A percentile compares a stretch with the other conserved stretches of the same genome.
Evolutionary conservation across 2,113 vertebrate genomes (phyloP).

Genomic region (Austrofundulus limnaeus): DNA sequence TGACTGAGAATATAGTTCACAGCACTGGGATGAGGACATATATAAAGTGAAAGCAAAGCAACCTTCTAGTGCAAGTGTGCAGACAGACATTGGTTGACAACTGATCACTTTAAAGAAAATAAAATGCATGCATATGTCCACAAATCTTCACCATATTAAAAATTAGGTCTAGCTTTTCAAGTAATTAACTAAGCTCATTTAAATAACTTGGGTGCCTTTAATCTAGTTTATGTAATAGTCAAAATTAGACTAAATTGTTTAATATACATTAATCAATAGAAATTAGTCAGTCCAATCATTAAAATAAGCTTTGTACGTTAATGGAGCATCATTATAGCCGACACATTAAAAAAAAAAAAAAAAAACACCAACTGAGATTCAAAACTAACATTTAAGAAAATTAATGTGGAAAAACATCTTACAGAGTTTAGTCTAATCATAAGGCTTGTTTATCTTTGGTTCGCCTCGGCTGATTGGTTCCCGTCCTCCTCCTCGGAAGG

Average conservation of each 20-base stretch:
- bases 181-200: not conserved
- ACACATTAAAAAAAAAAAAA: no score
- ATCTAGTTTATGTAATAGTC: not conserved
- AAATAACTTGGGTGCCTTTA: not conserved
- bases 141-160: not conserved
- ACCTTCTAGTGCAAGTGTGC: constrained; percentile 44
- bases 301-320: not conserved
- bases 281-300: constrained; percentile 1
- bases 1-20: constrained; percentile 80
- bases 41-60: constrained; percentile 56
- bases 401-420: constrained; percentile 38
- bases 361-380: no score
- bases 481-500: constrained; percentile 64
- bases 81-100: constrained; percentile 24
- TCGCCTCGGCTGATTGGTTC: constrained; percentile 68
- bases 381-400: no score
- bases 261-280: constrained; percentile 27
- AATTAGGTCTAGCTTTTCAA: not conserved
- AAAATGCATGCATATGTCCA: not conserved
- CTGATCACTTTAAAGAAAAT: constrained; percentile 1
- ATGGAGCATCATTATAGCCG: no score
- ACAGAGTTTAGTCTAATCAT: constrained; percentile 74
- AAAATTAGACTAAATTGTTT: constrained; percentile 9
- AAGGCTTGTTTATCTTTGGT: constrained; percentile 80
- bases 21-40: constrained; percentile 72